Evolutionary conservation across 2,888 invertebrate genomes (phyloP).

Genomic region (Bugula neritina): DNA sequence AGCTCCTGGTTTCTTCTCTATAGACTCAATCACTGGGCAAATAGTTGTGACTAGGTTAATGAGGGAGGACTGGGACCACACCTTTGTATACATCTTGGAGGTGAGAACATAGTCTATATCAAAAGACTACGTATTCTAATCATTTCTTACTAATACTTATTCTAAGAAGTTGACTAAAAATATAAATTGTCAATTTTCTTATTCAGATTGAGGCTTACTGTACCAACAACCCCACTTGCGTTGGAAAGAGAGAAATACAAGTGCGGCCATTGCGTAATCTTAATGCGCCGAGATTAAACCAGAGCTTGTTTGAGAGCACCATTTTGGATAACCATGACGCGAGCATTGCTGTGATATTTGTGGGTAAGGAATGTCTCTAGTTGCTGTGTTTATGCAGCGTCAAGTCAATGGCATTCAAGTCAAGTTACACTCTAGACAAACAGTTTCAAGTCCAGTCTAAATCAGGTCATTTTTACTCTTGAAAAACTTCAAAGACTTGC

Average conservation of each 20-base stretch:
- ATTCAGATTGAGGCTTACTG: slow-evolving; percentile 6
- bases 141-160: too few relatives aligned
- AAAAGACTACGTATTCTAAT: too few relatives aligned
- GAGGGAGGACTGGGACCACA: slow-evolving; percentile 22
- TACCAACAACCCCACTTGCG: slow-evolving; percentile 12
- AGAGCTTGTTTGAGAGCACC: neutral
- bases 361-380: neutral
- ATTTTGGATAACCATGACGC: slow-evolving; percentile 11
- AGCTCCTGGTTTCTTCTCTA: slow-evolving; percentile 37
- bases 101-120: neutral
- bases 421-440: too few relatives aligned
- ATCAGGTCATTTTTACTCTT: too few relatives aligned
- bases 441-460: too few relatives aligned
- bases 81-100: neutral
- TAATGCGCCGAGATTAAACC: slow-evolving; percentile 2
- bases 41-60: slow-evolving; percentile 26
- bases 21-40: slow-evolving; percentile 33
- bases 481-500: too few relatives aligned
- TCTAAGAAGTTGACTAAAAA: too few relatives aligned
- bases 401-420: too few relatives aligned
- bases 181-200: too few relatives aligned
- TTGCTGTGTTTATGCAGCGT: neutral
- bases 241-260: neutral
- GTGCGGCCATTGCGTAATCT: slow-evolving; percentile 12
- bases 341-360: neutral